Evolutionary conservation across 1,140 invertebrate species (phyloP).

Genomic region (Leptonema lineaticorne): DNA sequence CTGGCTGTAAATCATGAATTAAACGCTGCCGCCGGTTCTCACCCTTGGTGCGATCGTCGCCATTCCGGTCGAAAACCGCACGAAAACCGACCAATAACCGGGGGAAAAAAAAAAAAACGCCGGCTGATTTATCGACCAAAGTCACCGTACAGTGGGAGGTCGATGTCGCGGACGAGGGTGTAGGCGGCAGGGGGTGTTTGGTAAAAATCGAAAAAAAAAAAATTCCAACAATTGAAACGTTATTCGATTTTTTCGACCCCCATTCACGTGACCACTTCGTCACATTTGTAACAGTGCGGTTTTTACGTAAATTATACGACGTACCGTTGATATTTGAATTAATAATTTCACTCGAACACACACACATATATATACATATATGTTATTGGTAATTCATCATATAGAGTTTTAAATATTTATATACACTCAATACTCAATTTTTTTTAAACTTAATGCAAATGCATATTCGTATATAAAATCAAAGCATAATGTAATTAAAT

Average conservation of each 20-base stretch:
- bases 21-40: slow-evolving; percentile 32
- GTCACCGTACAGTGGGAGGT: no score
- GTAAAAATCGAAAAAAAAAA: no score
- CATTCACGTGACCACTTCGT: neutral
- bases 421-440: no score
- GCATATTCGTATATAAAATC: no score
- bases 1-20: slow-evolving; percentile 40
- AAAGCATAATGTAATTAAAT: no score
- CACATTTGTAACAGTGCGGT: neutral
- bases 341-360: neutral
- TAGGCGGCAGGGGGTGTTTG: no score
- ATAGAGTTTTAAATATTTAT: no score
- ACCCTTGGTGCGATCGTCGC: neutral
- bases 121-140: slow-evolving; percentile 1
- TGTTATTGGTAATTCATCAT: no score
- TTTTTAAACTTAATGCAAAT: no score
- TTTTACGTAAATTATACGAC: neutral
- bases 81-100: neutral
- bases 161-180: no score
- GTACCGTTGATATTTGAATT: neutral
- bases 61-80: slow-evolving; percentile 5
- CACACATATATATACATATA: no score
- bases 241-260: neutral
- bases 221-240: neutral
- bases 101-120: no score